Conservation (phyloP, 2,113 vertebrate species). For the Microcebus griseorufus region DNA sequence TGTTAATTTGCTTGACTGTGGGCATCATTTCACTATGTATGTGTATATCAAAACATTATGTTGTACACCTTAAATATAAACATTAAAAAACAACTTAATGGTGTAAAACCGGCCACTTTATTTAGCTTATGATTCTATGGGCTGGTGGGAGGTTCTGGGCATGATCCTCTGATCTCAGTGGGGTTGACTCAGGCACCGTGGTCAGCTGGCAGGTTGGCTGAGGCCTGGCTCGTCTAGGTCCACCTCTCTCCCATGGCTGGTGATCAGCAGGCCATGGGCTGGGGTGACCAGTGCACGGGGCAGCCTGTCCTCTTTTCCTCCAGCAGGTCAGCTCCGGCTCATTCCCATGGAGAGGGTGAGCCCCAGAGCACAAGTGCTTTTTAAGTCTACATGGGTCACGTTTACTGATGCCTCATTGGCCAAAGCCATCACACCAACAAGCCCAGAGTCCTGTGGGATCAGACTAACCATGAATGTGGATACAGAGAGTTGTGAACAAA, state of each 20-base stretch:
- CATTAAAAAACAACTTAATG: background rate
- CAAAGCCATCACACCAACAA: background rate
- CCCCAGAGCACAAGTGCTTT: background rate
- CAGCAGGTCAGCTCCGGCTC: background rate
- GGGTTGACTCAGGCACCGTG: background rate
- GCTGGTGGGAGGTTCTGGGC: background rate
- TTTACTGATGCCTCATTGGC: background rate
- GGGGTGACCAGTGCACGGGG: background rate
- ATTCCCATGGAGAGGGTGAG: background rate
- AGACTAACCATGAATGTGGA: too few relatives aligned
- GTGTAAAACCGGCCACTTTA: background rate
- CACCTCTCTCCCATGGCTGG: background rate
- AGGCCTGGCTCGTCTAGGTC: background rate
- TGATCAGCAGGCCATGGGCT: background rate
- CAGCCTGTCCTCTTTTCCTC: background rate
- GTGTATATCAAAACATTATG: background rate
- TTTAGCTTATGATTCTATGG: background rate
- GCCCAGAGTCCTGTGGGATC: background rate
- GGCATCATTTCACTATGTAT: background rate
- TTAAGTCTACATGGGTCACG: background rate
- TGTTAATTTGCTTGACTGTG: background rate
- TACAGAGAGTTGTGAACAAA: background rate
- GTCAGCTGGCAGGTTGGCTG: background rate
- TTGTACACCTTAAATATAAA: background rate
- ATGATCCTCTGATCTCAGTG: background rate